Evolutionary conservation across 2,888 invertebrate species (phyloP).

Genomic region (Agapostemon virescens): DNA sequence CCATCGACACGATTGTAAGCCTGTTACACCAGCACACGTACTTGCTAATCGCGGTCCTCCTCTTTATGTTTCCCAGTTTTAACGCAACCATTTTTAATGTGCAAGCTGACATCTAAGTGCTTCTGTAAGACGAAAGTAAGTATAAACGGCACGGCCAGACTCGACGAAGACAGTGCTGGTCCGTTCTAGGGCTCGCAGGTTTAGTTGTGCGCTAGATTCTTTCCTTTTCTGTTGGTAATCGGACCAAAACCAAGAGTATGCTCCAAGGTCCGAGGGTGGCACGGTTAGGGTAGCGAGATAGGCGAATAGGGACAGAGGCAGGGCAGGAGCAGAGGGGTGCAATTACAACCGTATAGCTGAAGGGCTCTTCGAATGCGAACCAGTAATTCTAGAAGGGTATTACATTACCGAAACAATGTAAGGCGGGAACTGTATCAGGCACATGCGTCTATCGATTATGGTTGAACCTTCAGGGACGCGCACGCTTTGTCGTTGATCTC

Average conservation of each 20-base stretch:
- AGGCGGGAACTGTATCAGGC: slow-evolving; percentile 45
- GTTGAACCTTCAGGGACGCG: not conserved
- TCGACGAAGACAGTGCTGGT: not conserved
- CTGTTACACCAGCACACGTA: not conserved
- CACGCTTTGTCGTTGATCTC: no score
- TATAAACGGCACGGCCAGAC: slow-evolving; percentile 25
- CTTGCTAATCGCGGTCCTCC: not conserved
- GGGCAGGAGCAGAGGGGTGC: slow-evolving; percentile 43
- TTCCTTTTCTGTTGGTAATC: not conserved
- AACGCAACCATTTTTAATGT: slow-evolving; percentile 48
- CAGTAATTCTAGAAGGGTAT: slow-evolving; percentile 77
- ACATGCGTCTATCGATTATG: slow-evolving; percentile 43
- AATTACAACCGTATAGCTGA: slow-evolving; percentile 74
- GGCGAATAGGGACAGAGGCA: slow-evolving; percentile 28
- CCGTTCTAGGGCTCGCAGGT: not conserved
- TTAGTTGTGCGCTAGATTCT: not conserved
- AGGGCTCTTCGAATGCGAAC: slow-evolving; percentile 70
- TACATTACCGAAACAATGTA: slow-evolving; percentile 75
- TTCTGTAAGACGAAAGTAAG: slow-evolving; percentile 61
- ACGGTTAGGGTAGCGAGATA: not conserved
- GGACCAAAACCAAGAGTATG: not conserved
- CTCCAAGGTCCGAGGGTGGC: not conserved
- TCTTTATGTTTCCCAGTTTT: slow-evolving; percentile 16
- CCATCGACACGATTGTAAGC: slow-evolving; percentile 88
- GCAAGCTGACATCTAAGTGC: slow-evolving; percentile 64